Evolutionary conservation across 1,140 invertebrate genomes (phyloP).

Genomic region (Agrilus planipennis): DNA sequence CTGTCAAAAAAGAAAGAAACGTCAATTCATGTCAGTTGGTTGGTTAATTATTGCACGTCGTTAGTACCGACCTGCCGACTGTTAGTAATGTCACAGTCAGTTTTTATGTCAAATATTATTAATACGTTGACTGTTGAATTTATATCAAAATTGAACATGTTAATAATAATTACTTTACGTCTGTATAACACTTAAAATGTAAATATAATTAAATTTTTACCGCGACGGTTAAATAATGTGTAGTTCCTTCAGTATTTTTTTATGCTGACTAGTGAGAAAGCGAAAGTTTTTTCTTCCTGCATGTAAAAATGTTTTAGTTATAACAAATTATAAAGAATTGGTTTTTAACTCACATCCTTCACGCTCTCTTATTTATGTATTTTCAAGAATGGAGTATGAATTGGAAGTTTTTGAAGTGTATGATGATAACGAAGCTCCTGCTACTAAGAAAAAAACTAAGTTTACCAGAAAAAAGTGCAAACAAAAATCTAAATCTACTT

Average conservation of each 20-base stretch:
- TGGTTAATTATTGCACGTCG: too few relatives aligned
- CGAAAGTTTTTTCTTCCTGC: background rate
- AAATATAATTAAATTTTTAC: background rate
- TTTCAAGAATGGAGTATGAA: constrained; percentile 33
- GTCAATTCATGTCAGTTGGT: too few relatives aligned
- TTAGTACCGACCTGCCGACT: too few relatives aligned
- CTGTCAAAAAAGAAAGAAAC: too few relatives aligned
- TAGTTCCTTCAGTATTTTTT: background rate
- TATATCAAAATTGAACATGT: too few relatives aligned
- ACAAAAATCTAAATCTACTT: constrained; percentile 24
- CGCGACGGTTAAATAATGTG: background rate
- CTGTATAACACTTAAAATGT: too few relatives aligned
- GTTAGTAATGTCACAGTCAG: too few relatives aligned
- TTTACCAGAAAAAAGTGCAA: constrained; percentile 31
- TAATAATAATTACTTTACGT: too few relatives aligned
- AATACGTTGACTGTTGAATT: too few relatives aligned
- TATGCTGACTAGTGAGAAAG: too few relatives aligned
- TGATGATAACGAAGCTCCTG: constrained; percentile 26
- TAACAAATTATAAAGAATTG: background rate
- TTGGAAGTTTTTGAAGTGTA: constrained; percentile 34
- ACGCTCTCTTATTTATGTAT: background rate
- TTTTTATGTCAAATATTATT: too few relatives aligned
- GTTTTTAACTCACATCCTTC: background rate
- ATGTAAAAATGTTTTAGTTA: background rate
- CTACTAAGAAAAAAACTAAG: constrained; percentile 26